Evolutionary conservation across 2,113 vertebrate species (phyloP), one percentile per base, ranked within the genome.

Genomic region (Barbus barbus): DNA sequence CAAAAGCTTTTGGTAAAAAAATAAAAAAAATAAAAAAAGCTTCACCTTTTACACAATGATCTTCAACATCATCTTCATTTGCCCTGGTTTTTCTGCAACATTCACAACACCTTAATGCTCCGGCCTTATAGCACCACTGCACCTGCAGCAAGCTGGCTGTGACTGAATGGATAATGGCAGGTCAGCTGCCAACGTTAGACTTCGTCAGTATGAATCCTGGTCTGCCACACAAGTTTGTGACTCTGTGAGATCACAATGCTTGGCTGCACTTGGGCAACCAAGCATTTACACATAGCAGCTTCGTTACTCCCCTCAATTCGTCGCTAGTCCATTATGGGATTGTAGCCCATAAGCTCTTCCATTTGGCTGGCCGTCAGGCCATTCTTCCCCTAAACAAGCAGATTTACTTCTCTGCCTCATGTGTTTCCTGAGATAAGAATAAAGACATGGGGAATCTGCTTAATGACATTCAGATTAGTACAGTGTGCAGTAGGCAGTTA

Each of bases 111-210:
- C 24, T 20, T 48, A 41, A 56, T 38, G 58, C 14, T 20, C 9
- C 5, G 7, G n/a, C 24, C 13, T 82, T 48, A 71, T 12, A 71
- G 56, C 72, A 67, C 3, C 28, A 4, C 8, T 24, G 80, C 69
- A 65, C 79, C n/a, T 65, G n/a, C 41, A 65, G 13, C 3, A 36
- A 77, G 24, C 36, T 36, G 51, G 80, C 67, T 78, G 46, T 22
- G 51, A 72, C 11, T 24, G 63, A 60, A 72, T n/a, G 20, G 63
- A 38, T 82, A 58, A 78, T 28, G 31, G 58, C 0, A 60, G 79
- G 53, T 74, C 77, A 65, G 56, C 84, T 76, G 71, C 58, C 78
- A 85, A 46, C 14, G 44, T 60, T 13, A 58, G 24, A 58, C n/a
- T 76, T 65, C 44, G 36, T 61, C 69, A 12, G 60, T 56, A 77